Evolutionary conservation across 2,113 vertebrate genomes (phyloP).

Genomic region (Oophaga pumilio): DNA sequence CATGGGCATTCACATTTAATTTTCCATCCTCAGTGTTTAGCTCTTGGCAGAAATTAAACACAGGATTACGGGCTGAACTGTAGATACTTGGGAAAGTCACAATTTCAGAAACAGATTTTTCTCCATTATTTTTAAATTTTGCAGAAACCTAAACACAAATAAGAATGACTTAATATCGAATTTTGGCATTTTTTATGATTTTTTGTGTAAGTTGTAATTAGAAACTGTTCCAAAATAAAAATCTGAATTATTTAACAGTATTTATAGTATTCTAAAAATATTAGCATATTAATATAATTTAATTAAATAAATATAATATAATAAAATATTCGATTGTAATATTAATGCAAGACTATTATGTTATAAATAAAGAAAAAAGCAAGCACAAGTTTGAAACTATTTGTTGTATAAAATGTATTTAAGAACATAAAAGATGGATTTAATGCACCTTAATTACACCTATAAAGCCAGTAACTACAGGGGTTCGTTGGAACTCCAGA

Average conservation of each 20-base stretch:
- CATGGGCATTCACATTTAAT: slow-evolving; percentile 22
- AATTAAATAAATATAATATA: no score
- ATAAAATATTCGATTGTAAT: no score
- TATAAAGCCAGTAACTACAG: background rate
- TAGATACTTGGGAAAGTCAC: slow-evolving; percentile 52
- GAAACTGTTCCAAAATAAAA: no score
- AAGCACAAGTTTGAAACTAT: background rate
- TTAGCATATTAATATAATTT: no score
- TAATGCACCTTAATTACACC: background rate
- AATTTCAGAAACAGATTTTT: slow-evolving; percentile 41
- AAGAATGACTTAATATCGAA: background rate
- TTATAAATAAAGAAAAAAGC: background rate
- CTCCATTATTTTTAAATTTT: slow-evolving; percentile 55
- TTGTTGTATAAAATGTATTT: background rate
- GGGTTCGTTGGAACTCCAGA: background rate
- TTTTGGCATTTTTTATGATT: no score
- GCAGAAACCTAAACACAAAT: slow-evolving; percentile 56
- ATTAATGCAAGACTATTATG: no score
- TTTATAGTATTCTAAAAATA: no score
- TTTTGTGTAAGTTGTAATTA: no score
- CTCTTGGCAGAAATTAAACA: slow-evolving; percentile 57
- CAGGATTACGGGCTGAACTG: slow-evolving; percentile 58
- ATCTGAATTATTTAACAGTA: no score
- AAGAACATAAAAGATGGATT: background rate
- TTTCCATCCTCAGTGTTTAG: slow-evolving; percentile 28